Base-by-base conservation (phyloP, 2,797 vertebrate species). In the Cynodonichthys magdalenae region DNA sequence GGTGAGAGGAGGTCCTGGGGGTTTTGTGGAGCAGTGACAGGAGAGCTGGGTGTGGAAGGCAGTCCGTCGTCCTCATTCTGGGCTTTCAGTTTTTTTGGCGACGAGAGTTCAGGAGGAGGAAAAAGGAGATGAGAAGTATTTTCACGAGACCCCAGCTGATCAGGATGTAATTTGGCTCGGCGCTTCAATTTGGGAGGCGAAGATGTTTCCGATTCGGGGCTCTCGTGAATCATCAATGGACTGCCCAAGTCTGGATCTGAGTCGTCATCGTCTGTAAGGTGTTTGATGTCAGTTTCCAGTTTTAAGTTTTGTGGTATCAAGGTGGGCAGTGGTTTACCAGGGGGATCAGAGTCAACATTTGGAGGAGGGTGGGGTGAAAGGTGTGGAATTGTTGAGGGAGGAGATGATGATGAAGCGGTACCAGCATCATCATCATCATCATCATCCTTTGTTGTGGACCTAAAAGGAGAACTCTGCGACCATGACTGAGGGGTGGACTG, bases 201-300 rank as follows among this genome's bases (percentile, higher is more conserved):
- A 62, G 87, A 81, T 53, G 78, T 74, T 0, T 79, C 70, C 44
- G 86, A 81, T 14, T 93, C 90, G 18, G 81, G 89, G 76, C 91
- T 91, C 74, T 95, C 89, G 47, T 73, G 95, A 80, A 93, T 94
- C 46, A 91, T 58, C 0, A 95, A 88, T 0, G 93, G 92, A 41
- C 39, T 90, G 1, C 92, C 94, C 5, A 93, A 84, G 17, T 94
- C 92, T 0, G 93, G 78, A 10, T 92, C 82, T 0, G 79, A 88
- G 44, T 91, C 71, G n/a, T 93, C 92, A 0, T 88, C 89, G 15
- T 90, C 90, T 58, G 91, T 12, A 59, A 82, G 1, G 77, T 12
- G 0, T 63, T 20, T 53, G 7, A 79, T 65, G 60, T 31, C 75
- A 0, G 72, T 29, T 49, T 68, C 79, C 18, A 74, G 4, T 46